Conservation (phyloP, 2,797 vertebrate species). For the Sebastes minor region DNA sequence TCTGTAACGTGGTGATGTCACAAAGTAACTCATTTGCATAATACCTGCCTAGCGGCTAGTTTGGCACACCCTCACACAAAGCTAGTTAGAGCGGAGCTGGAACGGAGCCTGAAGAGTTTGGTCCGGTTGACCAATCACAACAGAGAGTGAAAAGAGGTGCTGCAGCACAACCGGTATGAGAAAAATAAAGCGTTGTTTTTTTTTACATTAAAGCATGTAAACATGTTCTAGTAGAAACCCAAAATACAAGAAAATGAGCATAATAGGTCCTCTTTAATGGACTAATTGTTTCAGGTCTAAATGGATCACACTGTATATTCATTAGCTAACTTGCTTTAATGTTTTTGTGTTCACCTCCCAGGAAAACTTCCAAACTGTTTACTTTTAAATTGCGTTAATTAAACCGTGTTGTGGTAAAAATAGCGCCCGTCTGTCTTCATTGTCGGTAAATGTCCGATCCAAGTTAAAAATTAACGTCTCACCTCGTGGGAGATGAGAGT, state of each 20-base stretch:
- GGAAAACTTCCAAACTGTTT: not conserved
- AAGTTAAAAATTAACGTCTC: conserved; percentile 35
- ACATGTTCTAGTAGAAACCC: no score
- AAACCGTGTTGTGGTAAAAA: conserved; percentile 1
- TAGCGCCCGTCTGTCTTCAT: not conserved
- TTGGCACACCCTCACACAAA: no score
- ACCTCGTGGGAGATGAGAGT: conserved; percentile 11
- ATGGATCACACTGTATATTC: not conserved
- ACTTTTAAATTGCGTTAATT: not conserved
- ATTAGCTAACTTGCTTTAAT: not conserved
- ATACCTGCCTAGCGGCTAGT: no score
- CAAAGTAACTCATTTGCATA: no score
- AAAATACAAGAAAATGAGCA: no score
- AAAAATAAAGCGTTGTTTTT: no score
- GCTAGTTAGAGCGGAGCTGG: no score
- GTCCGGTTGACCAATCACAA: no score
- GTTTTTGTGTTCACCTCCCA: not conserved
- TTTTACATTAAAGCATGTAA: no score
- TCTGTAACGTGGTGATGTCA: no score
- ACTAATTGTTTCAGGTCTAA: not conserved
- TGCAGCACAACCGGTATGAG: no score
- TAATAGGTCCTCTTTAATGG: not conserved
- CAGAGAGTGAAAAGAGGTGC: no score
- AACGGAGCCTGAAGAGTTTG: accelerated
- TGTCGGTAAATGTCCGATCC: not conserved